Evolutionary conservation across 1,140 invertebrate genomes (phyloP).

Genomic region (Aphis craccivora): DNA sequence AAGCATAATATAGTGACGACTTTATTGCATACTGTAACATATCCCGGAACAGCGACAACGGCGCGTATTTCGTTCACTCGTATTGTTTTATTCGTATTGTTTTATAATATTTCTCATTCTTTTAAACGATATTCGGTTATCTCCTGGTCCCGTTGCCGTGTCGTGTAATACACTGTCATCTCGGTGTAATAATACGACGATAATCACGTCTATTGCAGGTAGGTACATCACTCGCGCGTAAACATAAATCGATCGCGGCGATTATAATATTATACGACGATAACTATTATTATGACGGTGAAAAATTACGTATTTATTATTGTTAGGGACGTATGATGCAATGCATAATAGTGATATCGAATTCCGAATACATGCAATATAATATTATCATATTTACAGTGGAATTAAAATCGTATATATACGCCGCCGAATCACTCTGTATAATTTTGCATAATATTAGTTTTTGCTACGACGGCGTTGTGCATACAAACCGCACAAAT

Average conservation of each 20-base stretch:
- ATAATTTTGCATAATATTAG: constrained; percentile 36
- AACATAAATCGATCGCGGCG: neutral
- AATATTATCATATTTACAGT: neutral
- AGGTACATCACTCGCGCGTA: neutral
- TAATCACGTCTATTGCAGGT: too few species aligned
- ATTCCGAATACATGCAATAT: neutral
- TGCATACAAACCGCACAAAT: constrained; percentile 22
- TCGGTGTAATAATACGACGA: too few species aligned
- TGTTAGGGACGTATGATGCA: neutral
- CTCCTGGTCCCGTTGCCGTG: too few species aligned
- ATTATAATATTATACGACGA: neutral
- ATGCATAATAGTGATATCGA: neutral
- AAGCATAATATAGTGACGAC: too few species aligned
- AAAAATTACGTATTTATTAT: neutral
- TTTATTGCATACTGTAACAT: neutral
- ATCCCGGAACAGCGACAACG: too few species aligned
- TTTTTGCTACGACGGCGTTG: constrained; percentile 6
- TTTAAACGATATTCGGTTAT: neutral
- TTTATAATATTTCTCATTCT: neutral
- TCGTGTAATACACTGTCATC: neutral
- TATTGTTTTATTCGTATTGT: too few species aligned
- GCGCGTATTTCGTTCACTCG: too few species aligned
- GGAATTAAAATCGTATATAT: constrained; percentile 27
- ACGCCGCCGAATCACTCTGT: neutral
- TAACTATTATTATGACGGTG: neutral